Percentiles rank a stretch among this genome's conserved stretches.
phyloP scores from a whole-genome alignment of 2,888 invertebrate genomes.

The Sepiola atlantica region DNA sequence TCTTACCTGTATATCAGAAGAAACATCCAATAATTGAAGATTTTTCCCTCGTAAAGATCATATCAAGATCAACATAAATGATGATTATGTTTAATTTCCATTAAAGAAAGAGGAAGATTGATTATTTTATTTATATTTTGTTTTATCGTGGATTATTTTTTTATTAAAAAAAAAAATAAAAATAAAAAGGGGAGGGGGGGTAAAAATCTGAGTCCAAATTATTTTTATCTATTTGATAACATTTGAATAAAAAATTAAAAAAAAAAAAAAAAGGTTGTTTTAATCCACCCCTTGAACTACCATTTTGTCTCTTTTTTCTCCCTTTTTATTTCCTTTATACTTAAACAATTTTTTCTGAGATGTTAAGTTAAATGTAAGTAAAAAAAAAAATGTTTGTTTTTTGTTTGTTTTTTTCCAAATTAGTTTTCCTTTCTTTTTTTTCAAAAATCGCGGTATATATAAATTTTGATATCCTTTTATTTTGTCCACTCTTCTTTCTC shows the following conservation, averaged over 20 bases:
- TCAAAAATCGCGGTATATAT: not conserved
- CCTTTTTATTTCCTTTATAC: not conserved
- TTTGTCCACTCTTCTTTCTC: not conserved
- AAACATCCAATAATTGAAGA: slow-evolving; percentile 33
- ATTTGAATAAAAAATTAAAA: not conserved
- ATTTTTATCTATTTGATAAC: not conserved
- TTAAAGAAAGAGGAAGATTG: not conserved
- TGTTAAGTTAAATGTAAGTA: not conserved
- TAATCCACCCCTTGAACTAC: slow-evolving; percentile 46
- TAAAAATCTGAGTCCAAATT: not conserved
- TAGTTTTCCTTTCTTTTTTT: not conserved
- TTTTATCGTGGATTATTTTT: not conserved
- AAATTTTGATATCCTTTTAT: not conserved
- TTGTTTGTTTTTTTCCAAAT: not conserved
- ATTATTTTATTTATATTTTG: not conserved
- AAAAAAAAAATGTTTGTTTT: not conserved
- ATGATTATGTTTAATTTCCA: not conserved
- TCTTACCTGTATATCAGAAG: slow-evolving; percentile 47
- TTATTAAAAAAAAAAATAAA: not conserved
- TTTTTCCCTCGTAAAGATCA: not conserved
- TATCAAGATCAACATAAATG: not conserved
- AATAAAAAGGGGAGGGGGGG: not conserved
- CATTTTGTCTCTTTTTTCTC: not conserved
- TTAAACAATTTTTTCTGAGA: not conserved
- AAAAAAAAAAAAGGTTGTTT: not conserved